These are phyloP conservation scores for Campylomormyrus tamandua DNA, from an alignment of 2,113 vertebrate species.

Conservation along the genomic window DNA sequence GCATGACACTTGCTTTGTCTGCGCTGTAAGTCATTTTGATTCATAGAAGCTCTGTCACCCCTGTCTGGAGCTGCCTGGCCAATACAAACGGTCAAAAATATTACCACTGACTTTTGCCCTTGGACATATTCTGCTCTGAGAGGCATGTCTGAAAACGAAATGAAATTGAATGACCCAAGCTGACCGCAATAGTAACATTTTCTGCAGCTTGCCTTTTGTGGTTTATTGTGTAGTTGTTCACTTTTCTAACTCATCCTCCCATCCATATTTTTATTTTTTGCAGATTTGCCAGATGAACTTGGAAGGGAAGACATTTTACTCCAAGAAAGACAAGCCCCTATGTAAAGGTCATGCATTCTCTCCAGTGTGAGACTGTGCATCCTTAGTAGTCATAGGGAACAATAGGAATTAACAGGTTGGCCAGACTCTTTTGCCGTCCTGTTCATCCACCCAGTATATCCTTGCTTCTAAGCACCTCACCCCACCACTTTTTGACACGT, in stretches of 20 bases:
- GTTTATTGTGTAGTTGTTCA: constrained; percentile 11
- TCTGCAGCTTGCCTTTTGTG: background rate
- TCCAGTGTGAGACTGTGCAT: constrained; percentile 66
- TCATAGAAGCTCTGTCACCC: constrained; percentile 35
- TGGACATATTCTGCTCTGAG: background rate
- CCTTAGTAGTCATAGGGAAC: background rate
- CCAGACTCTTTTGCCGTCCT: background rate
- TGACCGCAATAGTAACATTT: background rate
- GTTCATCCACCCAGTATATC: background rate
- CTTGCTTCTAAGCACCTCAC: background rate
- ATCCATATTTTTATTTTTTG: background rate
- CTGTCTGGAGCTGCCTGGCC: constrained; percentile 26
- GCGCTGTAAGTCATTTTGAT: constrained; percentile 82
- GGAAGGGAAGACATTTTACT: constrained; percentile 99
- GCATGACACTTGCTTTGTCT: constrained; percentile 98
- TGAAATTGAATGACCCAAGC: background rate
- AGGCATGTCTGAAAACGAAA: constrained; percentile 9
- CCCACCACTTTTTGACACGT: background rate
- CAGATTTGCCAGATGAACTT: constrained; percentile 97
- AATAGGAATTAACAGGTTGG: background rate
- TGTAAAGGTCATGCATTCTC: constrained; percentile 98
- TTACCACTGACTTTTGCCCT: constrained; percentile 28
- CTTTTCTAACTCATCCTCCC: background rate
- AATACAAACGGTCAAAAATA: constrained; percentile 41
- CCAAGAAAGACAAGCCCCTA: constrained; percentile 97